Conservation (phyloP, 2,113 vertebrate genomes). For the Plecturocebus donacophilus region DNA sequence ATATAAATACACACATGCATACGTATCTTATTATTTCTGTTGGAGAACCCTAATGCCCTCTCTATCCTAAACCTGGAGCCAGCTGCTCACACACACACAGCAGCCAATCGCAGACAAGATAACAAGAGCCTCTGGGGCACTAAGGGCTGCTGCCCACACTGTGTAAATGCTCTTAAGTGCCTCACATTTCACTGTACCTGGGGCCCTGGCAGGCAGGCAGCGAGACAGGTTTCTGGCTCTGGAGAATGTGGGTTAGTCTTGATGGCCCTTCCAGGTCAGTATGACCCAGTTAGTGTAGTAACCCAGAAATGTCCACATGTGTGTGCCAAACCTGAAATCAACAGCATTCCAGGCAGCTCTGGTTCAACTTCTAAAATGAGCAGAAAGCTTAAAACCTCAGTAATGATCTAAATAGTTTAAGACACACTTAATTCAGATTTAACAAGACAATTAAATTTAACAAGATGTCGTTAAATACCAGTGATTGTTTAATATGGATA, state of each 20-base stretch:
- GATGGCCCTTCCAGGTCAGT: background rate
- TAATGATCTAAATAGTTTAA: constrained; percentile 65
- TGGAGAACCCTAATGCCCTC: too few species aligned
- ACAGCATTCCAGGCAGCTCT: constrained; percentile 6
- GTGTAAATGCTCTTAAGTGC: constrained; percentile 38
- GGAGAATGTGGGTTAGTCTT: constrained; percentile 49
- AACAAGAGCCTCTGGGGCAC: background rate
- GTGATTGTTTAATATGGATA: constrained; percentile 68
- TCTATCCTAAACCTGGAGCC: background rate
- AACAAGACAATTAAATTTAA: constrained; percentile 75
- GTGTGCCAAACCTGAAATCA: background rate
- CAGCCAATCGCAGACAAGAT: constrained; percentile 45
- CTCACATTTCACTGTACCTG: constrained; percentile 66
- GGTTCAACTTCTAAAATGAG: constrained; percentile 51
- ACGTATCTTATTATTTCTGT: background rate
- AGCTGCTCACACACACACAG: background rate
- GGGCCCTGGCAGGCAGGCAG: constrained; percentile 49
- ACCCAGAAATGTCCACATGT: background rate
- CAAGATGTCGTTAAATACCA: constrained; percentile 78
- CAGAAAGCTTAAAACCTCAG: constrained; percentile 52
- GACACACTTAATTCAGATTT: constrained; percentile 73
- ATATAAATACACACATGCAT: background rate
- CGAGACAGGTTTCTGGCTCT: constrained; percentile 62
- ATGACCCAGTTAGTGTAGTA: background rate
- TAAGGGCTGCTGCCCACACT: background rate